Evolutionary conservation across 2,113 vertebrate species (phyloP), one percentile per base, ranked within the genome.

Genomic region (Regulus satrapa): DNA sequence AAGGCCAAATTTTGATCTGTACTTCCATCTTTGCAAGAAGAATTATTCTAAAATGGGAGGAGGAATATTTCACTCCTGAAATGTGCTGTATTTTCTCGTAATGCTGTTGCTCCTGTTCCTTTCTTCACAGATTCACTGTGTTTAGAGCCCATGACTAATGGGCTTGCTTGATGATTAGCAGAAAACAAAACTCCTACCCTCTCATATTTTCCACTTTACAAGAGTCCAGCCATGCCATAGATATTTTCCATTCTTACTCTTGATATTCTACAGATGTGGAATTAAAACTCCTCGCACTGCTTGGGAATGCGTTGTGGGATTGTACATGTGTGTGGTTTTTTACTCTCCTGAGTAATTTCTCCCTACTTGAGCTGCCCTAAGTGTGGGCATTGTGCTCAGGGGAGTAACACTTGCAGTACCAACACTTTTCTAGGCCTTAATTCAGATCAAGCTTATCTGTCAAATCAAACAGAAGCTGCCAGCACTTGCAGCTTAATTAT

Each of bases 181-280:
- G 62, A 92, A 93, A 95, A 61, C 62, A 93, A 61, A 95, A 61
- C 56, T 95, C 67, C 66, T 76, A 52, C 61, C 45, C 58, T 71
- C 74, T 94, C 55, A 66, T 56, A 32, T 77, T 91, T 94, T 96
- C 91, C 81, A 59, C 49, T 92, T 92, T 40, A 87, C 68, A 73
- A 34, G 78, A 96, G 90, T 29, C 55, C 73, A 76, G 1, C 48
- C 80, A 15, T 81, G 48, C 86, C 78, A 5, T 23, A 86, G 82
- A 84, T 95, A 79, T 28, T 96, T 97, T 94, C 79, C 91, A 51
- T 89, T 74, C 91, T 80, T 34, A 18, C 32, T 46, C 49, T 72
- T 88, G 73, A 76, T 88, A 24, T 85, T 43, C 74, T 94, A 63
- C 88, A 96, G 87, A 92, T 96, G 92, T 90, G 63, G 66, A 89